phyloP scores from a whole-genome alignment of 2,797 vertebrate genomes.

The Rousettus madagascariensis region DNA sequence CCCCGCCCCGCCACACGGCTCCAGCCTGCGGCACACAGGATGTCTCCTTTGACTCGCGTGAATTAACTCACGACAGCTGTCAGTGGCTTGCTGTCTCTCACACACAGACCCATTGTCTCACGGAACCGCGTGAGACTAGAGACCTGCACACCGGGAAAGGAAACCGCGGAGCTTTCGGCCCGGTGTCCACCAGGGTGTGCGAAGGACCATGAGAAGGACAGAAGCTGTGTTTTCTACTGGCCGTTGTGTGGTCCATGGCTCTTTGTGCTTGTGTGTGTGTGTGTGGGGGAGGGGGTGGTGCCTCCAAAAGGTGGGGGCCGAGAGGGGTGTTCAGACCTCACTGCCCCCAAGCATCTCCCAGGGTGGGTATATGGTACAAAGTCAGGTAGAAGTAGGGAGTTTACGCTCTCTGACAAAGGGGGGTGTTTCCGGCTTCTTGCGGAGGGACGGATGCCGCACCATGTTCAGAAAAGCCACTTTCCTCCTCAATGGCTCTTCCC shows the following conservation, averaged over 20 bases:
- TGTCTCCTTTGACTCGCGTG: background rate
- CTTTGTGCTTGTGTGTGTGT: background rate
- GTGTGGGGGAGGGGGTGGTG: background rate
- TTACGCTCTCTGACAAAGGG: background rate
- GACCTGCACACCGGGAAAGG: background rate
- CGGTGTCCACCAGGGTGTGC: background rate
- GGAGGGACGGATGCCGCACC: background rate
- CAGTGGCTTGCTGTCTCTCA: background rate
- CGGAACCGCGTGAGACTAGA: background rate
- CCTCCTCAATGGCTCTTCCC: background rate
- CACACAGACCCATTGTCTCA: conserved; percentile 6
- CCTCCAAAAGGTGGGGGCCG: background rate
- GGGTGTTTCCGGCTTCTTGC: background rate
- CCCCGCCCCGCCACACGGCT: background rate
- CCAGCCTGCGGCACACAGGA: background rate
- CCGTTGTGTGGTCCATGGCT: background rate
- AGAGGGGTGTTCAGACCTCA: background rate
- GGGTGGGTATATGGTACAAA: background rate
- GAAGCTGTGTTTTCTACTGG: background rate
- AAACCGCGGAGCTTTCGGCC: background rate
- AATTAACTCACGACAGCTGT: background rate
- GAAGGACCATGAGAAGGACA: background rate
- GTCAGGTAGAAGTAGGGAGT: background rate
- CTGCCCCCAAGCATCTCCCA: background rate
- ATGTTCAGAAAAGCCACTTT: background rate